Percentiles rank a stretch among this genome's conserved stretches.
Conservation (phyloP, 2,888 invertebrate genomes). For the Polia nebulosa region DNA sequence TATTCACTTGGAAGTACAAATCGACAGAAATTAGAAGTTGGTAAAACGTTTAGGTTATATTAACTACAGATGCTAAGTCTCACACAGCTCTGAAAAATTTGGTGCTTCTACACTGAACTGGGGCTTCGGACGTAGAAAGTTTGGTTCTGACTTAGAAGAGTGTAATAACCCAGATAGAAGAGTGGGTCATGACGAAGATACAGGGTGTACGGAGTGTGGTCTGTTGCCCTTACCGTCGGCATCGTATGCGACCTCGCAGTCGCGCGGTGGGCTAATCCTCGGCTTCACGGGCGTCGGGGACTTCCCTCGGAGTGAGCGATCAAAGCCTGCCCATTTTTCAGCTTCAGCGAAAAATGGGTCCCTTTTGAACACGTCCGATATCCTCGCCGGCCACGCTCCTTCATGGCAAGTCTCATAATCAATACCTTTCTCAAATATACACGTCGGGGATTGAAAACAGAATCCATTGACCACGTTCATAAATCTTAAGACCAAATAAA, state of each 20-base stretch:
- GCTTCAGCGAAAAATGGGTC: slow-evolving; percentile 90
- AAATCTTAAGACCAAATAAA: slow-evolving; percentile 45
- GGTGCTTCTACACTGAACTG: slow-evolving; percentile 61
- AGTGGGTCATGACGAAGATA: slow-evolving; percentile 85
- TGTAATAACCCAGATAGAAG: slow-evolving; percentile 57
- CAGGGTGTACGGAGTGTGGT: slow-evolving; percentile 79
- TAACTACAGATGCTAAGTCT: slow-evolving; percentile 70
- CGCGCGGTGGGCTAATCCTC: slow-evolving; percentile 93
- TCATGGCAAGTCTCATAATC: slow-evolving; percentile 88
- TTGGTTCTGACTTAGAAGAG: slow-evolving; percentile 47
- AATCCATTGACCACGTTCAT: slow-evolving; percentile 62
- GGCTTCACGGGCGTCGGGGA: slow-evolving; percentile 94
- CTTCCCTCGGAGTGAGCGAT: slow-evolving; percentile 90
- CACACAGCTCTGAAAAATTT: slow-evolving; percentile 68
- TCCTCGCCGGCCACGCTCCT: slow-evolving; percentile 86
- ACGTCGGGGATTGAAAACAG: slow-evolving; percentile 61
- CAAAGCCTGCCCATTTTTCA: slow-evolving; percentile 90
- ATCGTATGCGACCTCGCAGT: slow-evolving; percentile 94
- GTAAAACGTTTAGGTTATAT: slow-evolving; percentile 61
- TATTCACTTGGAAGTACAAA: slow-evolving; percentile 77
- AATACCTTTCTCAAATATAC: slow-evolving; percentile 77
- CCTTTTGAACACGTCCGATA: slow-evolving; percentile 88
- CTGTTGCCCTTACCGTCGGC: slow-evolving; percentile 93
- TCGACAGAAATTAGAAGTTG: slow-evolving; percentile 50
- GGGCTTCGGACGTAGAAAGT: slow-evolving; percentile 60